These are phyloP conservation scores for Euplagia quadripunctaria DNA, from an alignment of 2,888 invertebrate genomes.

Conservation along the genomic window DNA sequence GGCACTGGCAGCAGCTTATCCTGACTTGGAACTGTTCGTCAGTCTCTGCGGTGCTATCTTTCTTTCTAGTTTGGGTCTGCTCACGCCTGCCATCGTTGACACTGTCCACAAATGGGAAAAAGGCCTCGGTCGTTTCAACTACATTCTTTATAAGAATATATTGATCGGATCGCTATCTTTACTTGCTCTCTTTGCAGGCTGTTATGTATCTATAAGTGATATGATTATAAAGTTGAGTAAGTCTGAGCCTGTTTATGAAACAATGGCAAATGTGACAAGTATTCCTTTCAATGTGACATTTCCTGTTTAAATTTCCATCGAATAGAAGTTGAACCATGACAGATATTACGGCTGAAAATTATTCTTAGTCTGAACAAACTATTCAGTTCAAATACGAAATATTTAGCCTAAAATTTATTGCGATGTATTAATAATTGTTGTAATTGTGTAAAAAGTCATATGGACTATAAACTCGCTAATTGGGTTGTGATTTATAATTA, in stretches of 20 bases:
- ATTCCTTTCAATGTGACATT: conserved; percentile 40
- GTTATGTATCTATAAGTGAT: conserved; percentile 73
- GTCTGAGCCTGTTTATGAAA: conserved; percentile 26
- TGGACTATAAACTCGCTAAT: conserved; percentile 47
- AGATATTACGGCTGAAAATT: neutral
- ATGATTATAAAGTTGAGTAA: conserved; percentile 70
- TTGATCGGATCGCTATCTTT: conserved; percentile 74
- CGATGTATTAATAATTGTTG: neutral
- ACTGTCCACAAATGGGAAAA: conserved; percentile 90
- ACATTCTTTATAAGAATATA: conserved; percentile 91
- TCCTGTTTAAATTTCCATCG: conserved; percentile 25
- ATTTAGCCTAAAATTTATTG: neutral
- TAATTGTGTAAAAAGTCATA: conserved; percentile 31
- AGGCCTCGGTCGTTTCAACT: conserved; percentile 89
- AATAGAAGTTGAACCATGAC: conserved; percentile 2
- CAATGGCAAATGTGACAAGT: conserved; percentile 38
- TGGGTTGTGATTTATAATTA: conserved; percentile 50
- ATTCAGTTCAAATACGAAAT: neutral
- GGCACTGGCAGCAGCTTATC: conserved; percentile 92
- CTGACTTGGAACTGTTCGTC: conserved; percentile 94
- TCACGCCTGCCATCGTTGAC: conserved; percentile 92
- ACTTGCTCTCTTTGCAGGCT: conserved; percentile 77
- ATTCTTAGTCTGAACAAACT: conserved; percentile 4
- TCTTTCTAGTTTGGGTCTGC: conserved; percentile 91
- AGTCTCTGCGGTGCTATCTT: conserved; percentile 94